Base-by-base conservation (phyloP, 2,113 vertebrate species). In the Odontesthes bonariensis region DNA sequence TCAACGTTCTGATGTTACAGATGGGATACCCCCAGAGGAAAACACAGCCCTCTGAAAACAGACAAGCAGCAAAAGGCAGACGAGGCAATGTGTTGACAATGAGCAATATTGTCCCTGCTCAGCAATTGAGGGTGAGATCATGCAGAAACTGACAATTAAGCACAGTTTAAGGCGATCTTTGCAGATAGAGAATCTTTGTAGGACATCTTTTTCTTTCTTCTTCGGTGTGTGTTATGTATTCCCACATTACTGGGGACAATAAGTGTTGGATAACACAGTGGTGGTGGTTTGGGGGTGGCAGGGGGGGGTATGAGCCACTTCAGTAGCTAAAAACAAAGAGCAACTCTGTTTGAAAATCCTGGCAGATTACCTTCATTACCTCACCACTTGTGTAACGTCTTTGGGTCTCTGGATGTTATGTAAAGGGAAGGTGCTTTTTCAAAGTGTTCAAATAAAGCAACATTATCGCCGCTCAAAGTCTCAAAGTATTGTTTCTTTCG, bases 311-410 rank as follows among this genome's bases (percentile, higher is more conserved):
- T 22, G 27, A 11, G 65, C 63, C 56, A 69, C 51, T 76, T 74
- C 54, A 47, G 52, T 2, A 8, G 44, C 38, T 56, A 22, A 14
- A 76, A 82, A 87, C 84, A 86, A 88, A 87, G 81, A 82, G 64
- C 33, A 69, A 69, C 76, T 76, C 46, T 86, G 84, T 88, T 51
- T 56, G 60, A 69, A 81, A 79, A 60, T 59, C 75, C 59, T 80
- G 64, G 77, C 69, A 71, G 66, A 75, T 83, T 69, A 66, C 53
- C 47, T 20, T 68, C 64, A 66, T 74, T 77, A 79, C 58, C 58
- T 49, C 73, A 14, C 35, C 1, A 52, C 55, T 90, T 88, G 77
- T 82, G 67, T 74, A 88, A 87, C n/a, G 44, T 62, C 51, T 73
- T 69, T 58, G 69, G 27, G 27, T 27, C 27, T 81, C 52, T 14